These are phyloP conservation scores for Danaus chrysippus DNA, from an alignment of 2,888 invertebrate genomes.

Conservation along the genomic window DNA sequence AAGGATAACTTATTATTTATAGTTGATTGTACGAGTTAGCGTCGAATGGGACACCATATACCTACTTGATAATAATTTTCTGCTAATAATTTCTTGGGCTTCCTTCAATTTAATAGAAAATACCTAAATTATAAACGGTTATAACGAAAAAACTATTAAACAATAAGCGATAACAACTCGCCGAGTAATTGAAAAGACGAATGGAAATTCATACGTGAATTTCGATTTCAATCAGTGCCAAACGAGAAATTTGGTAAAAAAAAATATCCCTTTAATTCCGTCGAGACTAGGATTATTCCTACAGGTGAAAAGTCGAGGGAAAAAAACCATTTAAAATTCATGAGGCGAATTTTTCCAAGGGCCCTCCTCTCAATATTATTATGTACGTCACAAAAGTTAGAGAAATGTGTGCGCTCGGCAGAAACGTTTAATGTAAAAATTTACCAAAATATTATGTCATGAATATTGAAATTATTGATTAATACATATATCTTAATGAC, in stretches of 20 bases:
- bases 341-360: constrained; percentile 38
- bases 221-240: constrained; percentile 19
- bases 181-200: background rate
- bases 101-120: too few species aligned
- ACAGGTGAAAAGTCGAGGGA: constrained; percentile 32
- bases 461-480: background rate
- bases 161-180: too few species aligned
- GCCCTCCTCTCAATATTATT: constrained; percentile 18
- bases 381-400: constrained; percentile 12
- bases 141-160: too few species aligned
- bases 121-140: too few species aligned
- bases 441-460: background rate
- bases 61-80: too few species aligned
- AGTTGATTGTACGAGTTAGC: constrained; percentile 6
- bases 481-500: too few species aligned
- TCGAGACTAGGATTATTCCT: constrained; percentile 29
- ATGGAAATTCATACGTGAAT: constrained; percentile 1
- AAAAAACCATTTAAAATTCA: constrained; percentile 42
- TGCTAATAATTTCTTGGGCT: too few species aligned
- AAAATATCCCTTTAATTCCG: constrained; percentile 20
- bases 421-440: background rate
- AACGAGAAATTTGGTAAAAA: constrained; percentile 19
- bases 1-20: constrained; percentile 29
- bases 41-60: background rate
- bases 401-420: constrained; percentile 4